Evolutionary conservation across 2,888 invertebrate genomes (phyloP).

Genomic region (Erynnis tages): DNA sequence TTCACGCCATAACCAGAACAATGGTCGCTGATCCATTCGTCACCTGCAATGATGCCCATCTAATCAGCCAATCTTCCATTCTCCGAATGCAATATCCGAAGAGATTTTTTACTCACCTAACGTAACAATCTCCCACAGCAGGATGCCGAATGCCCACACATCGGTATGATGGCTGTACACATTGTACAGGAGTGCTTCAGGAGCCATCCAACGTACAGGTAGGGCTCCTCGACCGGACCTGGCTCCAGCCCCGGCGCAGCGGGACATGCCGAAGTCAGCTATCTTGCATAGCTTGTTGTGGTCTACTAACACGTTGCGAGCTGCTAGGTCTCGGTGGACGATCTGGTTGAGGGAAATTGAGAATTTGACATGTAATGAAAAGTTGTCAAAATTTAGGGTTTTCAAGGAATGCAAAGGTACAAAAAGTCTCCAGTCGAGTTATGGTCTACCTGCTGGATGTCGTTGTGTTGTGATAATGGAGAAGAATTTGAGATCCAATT

Average conservation of each 20-base stretch:
- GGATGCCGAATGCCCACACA: slow-evolving; percentile 93
- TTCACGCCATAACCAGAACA: too few relatives aligned
- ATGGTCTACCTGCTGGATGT: too few relatives aligned
- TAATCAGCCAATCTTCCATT: too few relatives aligned
- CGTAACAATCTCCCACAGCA: slow-evolving; percentile 94
- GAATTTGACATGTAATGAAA: too few relatives aligned
- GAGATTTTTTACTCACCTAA: slow-evolving; percentile 87
- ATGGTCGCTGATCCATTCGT: too few relatives aligned
- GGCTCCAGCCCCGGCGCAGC: slow-evolving; percentile 76
- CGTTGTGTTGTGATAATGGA: too few relatives aligned
- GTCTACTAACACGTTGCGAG: slow-evolving; percentile 90
- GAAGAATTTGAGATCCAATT: too few relatives aligned
- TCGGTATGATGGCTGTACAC: slow-evolving; percentile 91
- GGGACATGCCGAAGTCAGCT: slow-evolving; percentile 93
- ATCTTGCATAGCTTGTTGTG: slow-evolving; percentile 94
- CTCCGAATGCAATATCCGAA: too few relatives aligned
- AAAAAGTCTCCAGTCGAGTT: too few relatives aligned
- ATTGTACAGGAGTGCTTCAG: slow-evolving; percentile 89
- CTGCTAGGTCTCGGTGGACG: slow-evolving; percentile 92
- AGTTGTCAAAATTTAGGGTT: too few relatives aligned
- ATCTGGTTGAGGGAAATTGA: slow-evolving; percentile 79
- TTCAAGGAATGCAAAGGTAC: too few relatives aligned
- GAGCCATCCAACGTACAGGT: slow-evolving; percentile 93
- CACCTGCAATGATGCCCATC: too few relatives aligned
- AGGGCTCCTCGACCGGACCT: slow-evolving; percentile 81